phyloP scores from a whole-genome alignment of 2,113 vertebrate species.

The Psittacula cyanocephala region DNA sequence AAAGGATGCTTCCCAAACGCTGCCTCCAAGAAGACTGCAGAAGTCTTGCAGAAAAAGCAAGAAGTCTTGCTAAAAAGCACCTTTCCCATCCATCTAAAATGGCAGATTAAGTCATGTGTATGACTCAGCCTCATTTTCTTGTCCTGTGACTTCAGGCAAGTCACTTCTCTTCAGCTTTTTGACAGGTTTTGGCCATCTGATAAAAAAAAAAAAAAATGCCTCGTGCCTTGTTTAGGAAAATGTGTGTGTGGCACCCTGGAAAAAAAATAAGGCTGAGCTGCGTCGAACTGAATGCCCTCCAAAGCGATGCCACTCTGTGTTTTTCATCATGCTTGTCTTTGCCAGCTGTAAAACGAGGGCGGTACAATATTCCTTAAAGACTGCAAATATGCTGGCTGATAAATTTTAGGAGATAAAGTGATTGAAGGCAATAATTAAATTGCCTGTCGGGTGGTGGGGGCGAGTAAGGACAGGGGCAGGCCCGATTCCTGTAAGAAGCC shows the following conservation, averaged over 20 bases:
- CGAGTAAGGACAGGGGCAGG: rapidly evolving
- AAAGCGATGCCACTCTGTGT: rapidly evolving
- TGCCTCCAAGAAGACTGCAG: neutral
- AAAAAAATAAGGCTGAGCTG: neutral
- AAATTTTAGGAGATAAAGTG: rapidly evolving
- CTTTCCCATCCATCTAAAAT: conserved; percentile 15
- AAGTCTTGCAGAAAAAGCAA: neutral
- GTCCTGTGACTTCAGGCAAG: conserved; percentile 10
- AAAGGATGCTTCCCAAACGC: neutral
- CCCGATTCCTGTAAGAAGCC: rapidly evolving
- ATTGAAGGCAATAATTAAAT: rapidly evolving
- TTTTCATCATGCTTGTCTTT: neutral
- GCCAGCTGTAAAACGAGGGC: neutral
- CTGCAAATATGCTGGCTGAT: rapidly evolving
- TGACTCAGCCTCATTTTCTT: conserved; percentile 32
- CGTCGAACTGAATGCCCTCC: neutral
- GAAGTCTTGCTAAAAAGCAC: neutral
- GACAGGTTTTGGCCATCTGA: neutral
- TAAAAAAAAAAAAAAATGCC: neutral
- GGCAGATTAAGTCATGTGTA: neutral
- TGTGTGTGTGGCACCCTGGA: neutral
- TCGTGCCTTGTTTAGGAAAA: neutral
- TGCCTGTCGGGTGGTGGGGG: rapidly evolving
- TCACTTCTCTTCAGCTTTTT: neutral
- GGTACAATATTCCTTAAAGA: too few species aligned